Conservation (phyloP, 2,797 vertebrate species). For the Myotis vivesi region DNA sequence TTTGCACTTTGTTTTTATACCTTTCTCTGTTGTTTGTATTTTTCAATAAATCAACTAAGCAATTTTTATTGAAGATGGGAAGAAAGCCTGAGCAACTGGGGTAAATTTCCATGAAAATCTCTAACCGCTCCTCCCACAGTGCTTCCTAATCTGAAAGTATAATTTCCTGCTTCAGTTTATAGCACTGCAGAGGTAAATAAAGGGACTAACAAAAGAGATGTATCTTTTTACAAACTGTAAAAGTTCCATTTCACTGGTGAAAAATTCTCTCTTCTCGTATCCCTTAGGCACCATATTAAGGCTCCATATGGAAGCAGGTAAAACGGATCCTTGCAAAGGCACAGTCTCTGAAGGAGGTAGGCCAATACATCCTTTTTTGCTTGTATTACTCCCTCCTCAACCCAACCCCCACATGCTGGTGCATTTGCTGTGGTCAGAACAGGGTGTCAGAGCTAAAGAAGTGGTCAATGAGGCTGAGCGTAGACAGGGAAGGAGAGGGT, state of each 20-base stretch:
- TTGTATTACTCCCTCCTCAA: too few relatives aligned
- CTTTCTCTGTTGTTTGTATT: not conserved
- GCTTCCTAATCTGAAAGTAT: slow-evolving; percentile 4
- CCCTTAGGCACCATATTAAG: not conserved
- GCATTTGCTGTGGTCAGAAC: not conserved
- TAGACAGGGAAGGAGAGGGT: too few relatives aligned
- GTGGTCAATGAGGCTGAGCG: not conserved
- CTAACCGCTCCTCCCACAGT: not conserved
- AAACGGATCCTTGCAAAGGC: not conserved
- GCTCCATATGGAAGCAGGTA: not conserved
- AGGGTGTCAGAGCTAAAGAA: not conserved
- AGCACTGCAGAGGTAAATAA: slow-evolving; percentile 50
- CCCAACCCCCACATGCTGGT: fast-evolving
- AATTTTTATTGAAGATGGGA: slow-evolving; percentile 20
- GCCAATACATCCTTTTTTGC: fast-evolving
- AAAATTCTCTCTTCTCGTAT: slow-evolving; percentile 4
- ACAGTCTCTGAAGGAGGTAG: not conserved
- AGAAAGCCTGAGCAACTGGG: not conserved
- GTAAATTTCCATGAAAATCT: slow-evolving; percentile 5
- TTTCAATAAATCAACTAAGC: not conserved
- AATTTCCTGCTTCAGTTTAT: slow-evolving; percentile 62
- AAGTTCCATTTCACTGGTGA: slow-evolving; percentile 11
- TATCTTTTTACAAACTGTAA: slow-evolving; percentile 43
- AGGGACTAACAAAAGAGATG: slow-evolving; percentile 3
- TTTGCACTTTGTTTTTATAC: slow-evolving; percentile 13